Percentiles rank a stretch among this genome's conserved stretches.
These are phyloP conservation scores for Periplaneta americana DNA, from an alignment of 1,140 invertebrate genomes.

Conservation along the genomic window DNA sequence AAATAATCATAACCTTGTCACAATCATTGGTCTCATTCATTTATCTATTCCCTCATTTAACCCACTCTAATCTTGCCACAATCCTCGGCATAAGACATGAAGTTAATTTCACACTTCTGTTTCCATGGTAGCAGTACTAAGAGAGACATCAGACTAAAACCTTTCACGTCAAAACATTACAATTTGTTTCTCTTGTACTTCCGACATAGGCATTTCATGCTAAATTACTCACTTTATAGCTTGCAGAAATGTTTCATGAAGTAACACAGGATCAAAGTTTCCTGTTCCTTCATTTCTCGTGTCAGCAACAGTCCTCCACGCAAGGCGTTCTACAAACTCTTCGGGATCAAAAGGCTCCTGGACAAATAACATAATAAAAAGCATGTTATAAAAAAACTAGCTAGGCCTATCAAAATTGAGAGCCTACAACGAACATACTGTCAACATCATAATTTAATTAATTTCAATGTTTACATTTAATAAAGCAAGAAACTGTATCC, in stretches of 20 bases:
- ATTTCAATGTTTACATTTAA: not conserved
- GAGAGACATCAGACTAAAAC: too few species aligned
- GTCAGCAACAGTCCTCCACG: constrained; percentile 86
- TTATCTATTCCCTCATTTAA: too few species aligned
- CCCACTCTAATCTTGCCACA: too few species aligned
- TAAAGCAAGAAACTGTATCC: not conserved
- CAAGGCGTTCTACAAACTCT: constrained; percentile 95
- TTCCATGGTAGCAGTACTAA: too few species aligned
- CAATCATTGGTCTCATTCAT: too few species aligned
- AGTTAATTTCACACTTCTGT: too few species aligned
- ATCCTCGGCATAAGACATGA: too few species aligned
- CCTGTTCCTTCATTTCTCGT: constrained; percentile 50
- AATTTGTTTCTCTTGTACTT: too few species aligned
- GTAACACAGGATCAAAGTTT: constrained; percentile 65
- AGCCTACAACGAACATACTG: not conserved
- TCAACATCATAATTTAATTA: not conserved
- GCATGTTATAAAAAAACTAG: not conserved
- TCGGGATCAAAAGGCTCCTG: constrained; percentile 94
- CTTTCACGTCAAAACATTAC: too few species aligned
- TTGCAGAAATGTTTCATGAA: constrained; percentile 88
- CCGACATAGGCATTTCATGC: too few species aligned
- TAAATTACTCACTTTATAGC: constrained; percentile 77
- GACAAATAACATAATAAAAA: constrained; percentile 27
- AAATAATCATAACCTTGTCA: too few species aligned
- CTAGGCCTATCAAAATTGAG: too few species aligned